phyloP scores from a whole-genome alignment of 2,797 vertebrate genomes.

The Scleropages formosus region DNA sequence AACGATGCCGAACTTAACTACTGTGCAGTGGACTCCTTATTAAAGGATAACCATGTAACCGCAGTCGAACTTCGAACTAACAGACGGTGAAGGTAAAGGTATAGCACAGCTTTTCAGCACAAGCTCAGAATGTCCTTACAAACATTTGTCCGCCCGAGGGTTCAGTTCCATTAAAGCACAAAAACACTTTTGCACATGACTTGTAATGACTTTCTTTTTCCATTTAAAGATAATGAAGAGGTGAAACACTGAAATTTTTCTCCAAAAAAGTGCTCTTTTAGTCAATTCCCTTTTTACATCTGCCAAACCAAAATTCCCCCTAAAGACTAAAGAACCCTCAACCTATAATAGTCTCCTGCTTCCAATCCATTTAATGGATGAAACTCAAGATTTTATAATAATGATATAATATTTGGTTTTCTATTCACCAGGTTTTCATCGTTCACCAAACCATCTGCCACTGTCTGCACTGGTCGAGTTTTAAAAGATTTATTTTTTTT shows the following conservation, averaged over 20 bases:
- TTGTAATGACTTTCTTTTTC: background rate
- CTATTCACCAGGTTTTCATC: constrained; percentile 16
- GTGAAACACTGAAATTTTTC: background rate
- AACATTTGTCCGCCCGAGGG: background rate
- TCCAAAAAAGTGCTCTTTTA: constrained; percentile 1
- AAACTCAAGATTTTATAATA: constrained; percentile 25
- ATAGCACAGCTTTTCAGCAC: background rate
- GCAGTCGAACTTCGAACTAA: background rate
- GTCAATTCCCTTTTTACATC: constrained; percentile 32
- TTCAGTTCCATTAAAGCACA: background rate
- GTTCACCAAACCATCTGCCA: constrained; percentile 8
- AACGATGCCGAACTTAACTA: background rate
- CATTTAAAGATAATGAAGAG: constrained; percentile 25
- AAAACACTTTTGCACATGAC: background rate
- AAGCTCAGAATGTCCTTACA: background rate
- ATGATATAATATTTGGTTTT: constrained; percentile 24
- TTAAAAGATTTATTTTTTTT: background rate
- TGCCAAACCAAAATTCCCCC: constrained; percentile 37
- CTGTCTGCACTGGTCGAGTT: background rate
- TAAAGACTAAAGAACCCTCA: constrained; percentile 25
- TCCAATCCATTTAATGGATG: constrained; percentile 1
- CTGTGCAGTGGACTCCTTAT: background rate
- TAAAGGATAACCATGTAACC: no score
- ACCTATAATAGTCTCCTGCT: constrained; percentile 23
- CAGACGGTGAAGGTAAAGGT: no score